phyloP scores from a whole-genome alignment of 2,888 invertebrate species.

The Tinea pellionella region DNA sequence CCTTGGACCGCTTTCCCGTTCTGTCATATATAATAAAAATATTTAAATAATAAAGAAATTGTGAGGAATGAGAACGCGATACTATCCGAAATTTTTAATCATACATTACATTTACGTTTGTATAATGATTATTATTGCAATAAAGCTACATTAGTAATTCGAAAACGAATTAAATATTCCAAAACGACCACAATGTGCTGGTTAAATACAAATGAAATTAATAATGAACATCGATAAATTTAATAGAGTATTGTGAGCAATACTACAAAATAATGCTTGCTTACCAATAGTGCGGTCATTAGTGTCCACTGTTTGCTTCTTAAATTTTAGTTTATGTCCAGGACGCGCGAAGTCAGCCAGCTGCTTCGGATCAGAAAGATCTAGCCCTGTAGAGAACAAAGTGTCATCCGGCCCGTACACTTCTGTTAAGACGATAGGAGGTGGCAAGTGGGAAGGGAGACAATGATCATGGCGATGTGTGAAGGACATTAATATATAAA shows the following conservation, averaged over 20 bases:
- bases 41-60: too few relatives aligned
- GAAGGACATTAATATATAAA: background rate
- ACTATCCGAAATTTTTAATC: too few relatives aligned
- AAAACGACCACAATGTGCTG: too few relatives aligned
- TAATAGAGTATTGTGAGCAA: background rate
- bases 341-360: slow-evolving; percentile 91
- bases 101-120: too few relatives aligned
- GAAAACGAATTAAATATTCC: too few relatives aligned
- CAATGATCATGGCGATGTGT: background rate
- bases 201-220: too few relatives aligned
- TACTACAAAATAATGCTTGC: slow-evolving; percentile 17
- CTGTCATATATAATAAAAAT: too few relatives aligned
- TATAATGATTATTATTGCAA: too few relatives aligned
- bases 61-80: too few relatives aligned
- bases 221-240: too few relatives aligned
- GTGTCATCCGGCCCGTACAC: slow-evolving; percentile 8
- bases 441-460: background rate
- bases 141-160: too few relatives aligned
- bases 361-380: slow-evolving; percentile 93
- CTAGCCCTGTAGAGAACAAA: slow-evolving; percentile 73
- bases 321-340: slow-evolving; percentile 80
- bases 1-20: too few relatives aligned
- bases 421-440: slow-evolving; percentile 3
- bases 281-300: slow-evolving; percentile 73
- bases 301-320: slow-evolving; percentile 73